Evolutionary conservation across 2,113 vertebrate species (phyloP).

Genomic region (Nicator chloris): DNA sequence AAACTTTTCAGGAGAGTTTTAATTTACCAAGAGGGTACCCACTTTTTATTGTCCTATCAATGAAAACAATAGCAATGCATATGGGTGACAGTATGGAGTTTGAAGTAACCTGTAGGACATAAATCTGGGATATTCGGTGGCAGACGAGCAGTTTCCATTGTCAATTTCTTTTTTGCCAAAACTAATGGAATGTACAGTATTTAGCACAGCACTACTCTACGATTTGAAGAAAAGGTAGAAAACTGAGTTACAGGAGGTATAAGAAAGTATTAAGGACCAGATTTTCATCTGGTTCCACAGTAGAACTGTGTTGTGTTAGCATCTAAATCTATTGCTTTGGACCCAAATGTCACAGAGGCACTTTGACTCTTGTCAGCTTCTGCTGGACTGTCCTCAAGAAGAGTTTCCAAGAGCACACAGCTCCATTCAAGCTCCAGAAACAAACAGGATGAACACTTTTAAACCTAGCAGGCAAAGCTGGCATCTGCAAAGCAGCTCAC

Average conservation of each 20-base stretch:
- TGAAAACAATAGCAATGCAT: background rate
- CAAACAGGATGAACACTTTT: accelerated
- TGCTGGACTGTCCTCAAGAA: background rate
- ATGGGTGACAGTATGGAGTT: background rate
- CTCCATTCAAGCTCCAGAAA: background rate
- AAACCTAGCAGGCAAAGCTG: background rate
- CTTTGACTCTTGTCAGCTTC: background rate
- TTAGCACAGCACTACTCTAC: background rate
- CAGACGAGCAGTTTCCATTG: background rate
- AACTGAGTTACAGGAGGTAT: background rate
- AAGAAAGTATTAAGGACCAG: background rate
- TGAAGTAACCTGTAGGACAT: background rate
- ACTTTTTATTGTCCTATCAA: background rate
- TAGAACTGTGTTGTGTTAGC: background rate
- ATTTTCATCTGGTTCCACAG: background rate
- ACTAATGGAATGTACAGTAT: background rate
- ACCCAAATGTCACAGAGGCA: background rate
- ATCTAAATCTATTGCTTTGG: background rate
- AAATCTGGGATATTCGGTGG: background rate
- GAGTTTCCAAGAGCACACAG: background rate
- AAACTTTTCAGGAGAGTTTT: background rate
- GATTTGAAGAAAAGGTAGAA: background rate
- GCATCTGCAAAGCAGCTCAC: background rate
- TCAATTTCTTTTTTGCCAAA: background rate
- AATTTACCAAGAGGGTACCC: background rate